phyloP scores from a whole-genome alignment of 1,140 invertebrate species.

The Halyomorpha halys region DNA sequence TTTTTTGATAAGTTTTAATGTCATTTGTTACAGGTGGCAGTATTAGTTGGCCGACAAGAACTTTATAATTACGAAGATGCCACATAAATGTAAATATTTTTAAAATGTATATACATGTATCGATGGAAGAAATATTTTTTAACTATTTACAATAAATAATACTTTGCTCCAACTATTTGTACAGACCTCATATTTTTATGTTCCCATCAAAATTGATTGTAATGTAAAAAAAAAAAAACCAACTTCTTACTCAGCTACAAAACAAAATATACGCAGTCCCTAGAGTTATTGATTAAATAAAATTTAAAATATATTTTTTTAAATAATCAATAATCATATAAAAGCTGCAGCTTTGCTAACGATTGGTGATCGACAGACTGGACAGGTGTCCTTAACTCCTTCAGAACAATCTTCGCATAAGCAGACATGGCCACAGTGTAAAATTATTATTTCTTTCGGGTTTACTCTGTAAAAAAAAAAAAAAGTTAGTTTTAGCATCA shows the following conservation, averaged over 20 bases:
- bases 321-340: constrained; percentile 20
- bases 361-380: constrained; percentile 45
- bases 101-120: too few species aligned
- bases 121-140: neutral
- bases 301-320: neutral
- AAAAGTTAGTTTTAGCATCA: too few species aligned
- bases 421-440: constrained; percentile 74
- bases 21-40: too few species aligned
- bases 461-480: constrained; percentile 24
- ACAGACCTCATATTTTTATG: too few species aligned
- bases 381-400: constrained; percentile 53
- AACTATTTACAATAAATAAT: neutral
- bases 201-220: neutral
- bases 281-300: too few species aligned
- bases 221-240: neutral
- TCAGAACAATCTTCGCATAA: constrained; percentile 70
- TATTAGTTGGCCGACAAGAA: too few species aligned
- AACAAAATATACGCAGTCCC: too few species aligned
- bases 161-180: neutral
- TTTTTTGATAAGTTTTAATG: too few species aligned
- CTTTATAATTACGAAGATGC: too few species aligned
- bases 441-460: constrained; percentile 53
- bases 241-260: neutral
- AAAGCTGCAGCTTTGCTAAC: constrained; percentile 22
- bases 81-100: too few species aligned